Evolutionary conservation across 2,888 invertebrate genomes (phyloP).

Genomic region (Orthosia incerta): DNA sequence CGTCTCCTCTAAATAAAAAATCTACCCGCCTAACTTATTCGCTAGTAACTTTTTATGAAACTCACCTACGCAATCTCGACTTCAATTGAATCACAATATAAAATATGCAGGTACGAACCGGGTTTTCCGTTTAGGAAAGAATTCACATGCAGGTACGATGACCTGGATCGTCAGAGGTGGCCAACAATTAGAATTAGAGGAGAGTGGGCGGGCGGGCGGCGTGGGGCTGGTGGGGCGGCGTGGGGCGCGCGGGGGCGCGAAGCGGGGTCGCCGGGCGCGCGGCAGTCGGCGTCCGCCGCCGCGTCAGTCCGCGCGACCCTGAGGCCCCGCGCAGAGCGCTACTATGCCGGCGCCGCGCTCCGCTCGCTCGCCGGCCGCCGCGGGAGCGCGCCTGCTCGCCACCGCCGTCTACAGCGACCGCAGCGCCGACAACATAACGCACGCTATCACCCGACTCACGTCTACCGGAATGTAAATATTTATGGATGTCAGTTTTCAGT

Average conservation of each 20-base stretch:
- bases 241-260: slow-evolving; percentile 13
- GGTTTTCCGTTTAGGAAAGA: slow-evolving; percentile 77
- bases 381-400: slow-evolving; percentile 75
- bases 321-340: neutral
- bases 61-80: slow-evolving; percentile 74
- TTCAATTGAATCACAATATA: slow-evolving; percentile 80
- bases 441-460: slow-evolving; percentile 84
- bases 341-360: slow-evolving; percentile 86
- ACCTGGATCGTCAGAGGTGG: slow-evolving; percentile 87
- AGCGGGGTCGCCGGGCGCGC: slow-evolving; percentile 65
- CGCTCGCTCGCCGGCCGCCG: slow-evolving; percentile 79
- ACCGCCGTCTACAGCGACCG: slow-evolving; percentile 73
- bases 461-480: slow-evolving; percentile 90
- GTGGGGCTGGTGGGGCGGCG: slow-evolving; percentile 56
- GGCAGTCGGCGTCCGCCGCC: slow-evolving; percentile 76
- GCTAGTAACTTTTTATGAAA: slow-evolving; percentile 84
- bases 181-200: slow-evolving; percentile 87
- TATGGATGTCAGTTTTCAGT: slow-evolving; percentile 91
- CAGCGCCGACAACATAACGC: slow-evolving; percentile 79
- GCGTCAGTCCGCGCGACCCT: slow-evolving; percentile 69
- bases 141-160: slow-evolving; percentile 87
- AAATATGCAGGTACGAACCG: slow-evolving; percentile 84
- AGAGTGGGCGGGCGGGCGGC: slow-evolving; percentile 73
- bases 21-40: slow-evolving; percentile 71
- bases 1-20: slow-evolving; percentile 75